A percentile compares a stretch with the other conserved stretches of the same genome.
Conservation (phyloP, 2,888 invertebrate genomes). For the Ceraclea dissimilis region DNA sequence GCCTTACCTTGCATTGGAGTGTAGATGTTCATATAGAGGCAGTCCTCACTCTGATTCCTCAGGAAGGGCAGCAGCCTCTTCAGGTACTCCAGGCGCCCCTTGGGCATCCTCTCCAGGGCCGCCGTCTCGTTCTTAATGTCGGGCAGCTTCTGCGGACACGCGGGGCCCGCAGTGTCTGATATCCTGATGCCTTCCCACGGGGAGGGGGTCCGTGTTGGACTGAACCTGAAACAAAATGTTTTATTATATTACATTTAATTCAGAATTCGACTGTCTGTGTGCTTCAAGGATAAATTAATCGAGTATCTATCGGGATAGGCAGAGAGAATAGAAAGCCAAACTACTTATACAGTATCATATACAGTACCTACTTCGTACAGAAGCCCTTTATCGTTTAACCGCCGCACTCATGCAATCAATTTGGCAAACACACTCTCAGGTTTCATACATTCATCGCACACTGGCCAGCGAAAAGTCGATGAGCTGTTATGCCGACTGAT, state of each 20-base stretch:
- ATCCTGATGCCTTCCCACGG: constrained; percentile 85
- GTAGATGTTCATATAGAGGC: constrained; percentile 95
- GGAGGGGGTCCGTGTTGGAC: constrained; percentile 86
- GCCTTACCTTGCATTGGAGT: constrained; percentile 91
- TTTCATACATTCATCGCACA: no score
- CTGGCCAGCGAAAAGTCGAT: no score
- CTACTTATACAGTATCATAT: no score
- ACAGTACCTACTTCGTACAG: no score
- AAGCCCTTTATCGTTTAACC: no score
- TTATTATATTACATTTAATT: no score
- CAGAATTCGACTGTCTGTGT: neutral
- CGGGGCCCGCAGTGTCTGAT: constrained; percentile 74
- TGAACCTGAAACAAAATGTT: constrained; percentile 75
- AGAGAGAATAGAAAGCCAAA: no score
- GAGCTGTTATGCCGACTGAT: no score
- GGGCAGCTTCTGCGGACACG: constrained; percentile 86
- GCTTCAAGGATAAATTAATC: neutral
- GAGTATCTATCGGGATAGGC: no score
- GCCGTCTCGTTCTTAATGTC: constrained; percentile 76
- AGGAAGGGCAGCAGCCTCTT: constrained; percentile 84
- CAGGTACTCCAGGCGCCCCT: constrained; percentile 83
- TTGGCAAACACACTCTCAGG: no score
- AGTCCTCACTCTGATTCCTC: constrained; percentile 94
- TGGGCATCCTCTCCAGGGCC: constrained; percentile 79
- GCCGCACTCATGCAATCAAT: no score